phyloP scores from a whole-genome alignment of 2,888 invertebrate genomes.

The Sisyra nigra region DNA sequence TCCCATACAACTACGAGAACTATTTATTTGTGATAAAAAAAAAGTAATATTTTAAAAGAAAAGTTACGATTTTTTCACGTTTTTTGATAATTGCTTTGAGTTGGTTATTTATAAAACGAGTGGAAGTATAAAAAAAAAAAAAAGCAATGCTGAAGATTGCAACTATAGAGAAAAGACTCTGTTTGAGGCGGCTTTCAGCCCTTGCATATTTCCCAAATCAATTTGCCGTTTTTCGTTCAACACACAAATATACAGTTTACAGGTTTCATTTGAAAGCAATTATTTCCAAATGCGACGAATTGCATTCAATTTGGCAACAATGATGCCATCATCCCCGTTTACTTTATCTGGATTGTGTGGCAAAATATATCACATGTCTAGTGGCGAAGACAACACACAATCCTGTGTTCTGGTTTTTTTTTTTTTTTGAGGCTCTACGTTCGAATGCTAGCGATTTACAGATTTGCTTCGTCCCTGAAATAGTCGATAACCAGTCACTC shows the following conservation, averaged over 20 bases:
- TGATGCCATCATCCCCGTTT: too few relatives aligned
- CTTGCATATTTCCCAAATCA: background rate
- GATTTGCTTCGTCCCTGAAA: constrained; percentile 8
- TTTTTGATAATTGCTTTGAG: constrained; percentile 1
- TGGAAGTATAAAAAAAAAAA: background rate
- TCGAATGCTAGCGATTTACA: background rate
- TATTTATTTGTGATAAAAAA: constrained; percentile 7
- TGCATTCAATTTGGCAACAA: too few relatives aligned
- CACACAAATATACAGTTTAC: constrained; percentile 9
- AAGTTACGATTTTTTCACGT: constrained; percentile 1
- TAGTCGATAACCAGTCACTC: constrained; percentile 2
- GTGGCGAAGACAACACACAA: constrained; percentile 9
- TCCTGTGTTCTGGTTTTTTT: background rate
- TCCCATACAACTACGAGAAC: constrained; percentile 3
- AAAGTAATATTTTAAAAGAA: constrained; percentile 1
- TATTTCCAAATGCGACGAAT: too few relatives aligned
- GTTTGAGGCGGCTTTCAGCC: background rate
- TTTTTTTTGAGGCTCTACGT: background rate
- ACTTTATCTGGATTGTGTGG: background rate
- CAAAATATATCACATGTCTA: constrained; percentile 4
- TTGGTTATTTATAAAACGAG: background rate
- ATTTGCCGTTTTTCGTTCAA: constrained; percentile 1
- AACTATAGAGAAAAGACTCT: constrained; percentile 4
- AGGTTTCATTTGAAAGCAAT: constrained; percentile 1
- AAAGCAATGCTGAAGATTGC: constrained; percentile 1